Evolutionary conservation across 2,797 vertebrate genomes (phyloP).

Genomic region (Lepus oiostolus): DNA sequence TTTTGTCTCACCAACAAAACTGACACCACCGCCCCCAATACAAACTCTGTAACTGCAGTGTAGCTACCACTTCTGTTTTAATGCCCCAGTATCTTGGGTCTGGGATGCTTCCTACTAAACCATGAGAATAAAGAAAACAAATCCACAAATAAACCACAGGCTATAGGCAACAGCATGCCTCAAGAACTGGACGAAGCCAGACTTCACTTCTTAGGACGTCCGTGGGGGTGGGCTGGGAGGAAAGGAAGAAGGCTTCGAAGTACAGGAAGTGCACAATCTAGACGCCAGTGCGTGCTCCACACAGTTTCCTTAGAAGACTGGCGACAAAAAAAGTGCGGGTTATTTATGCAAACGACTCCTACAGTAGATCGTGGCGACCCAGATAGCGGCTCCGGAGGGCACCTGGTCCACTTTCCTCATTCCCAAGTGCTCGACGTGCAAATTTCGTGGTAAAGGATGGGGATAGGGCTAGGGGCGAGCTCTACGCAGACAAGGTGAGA

Average conservation of each 20-base stretch:
- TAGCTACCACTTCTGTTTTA: neutral
- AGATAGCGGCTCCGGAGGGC: neutral
- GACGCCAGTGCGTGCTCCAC: neutral
- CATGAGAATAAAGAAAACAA: slow-evolving; percentile 22
- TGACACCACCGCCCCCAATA: neutral
- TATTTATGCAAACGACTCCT: neutral
- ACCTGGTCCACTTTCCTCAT: neutral
- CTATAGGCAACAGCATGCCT: neutral
- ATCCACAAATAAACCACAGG: neutral
- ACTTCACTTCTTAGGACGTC: neutral
- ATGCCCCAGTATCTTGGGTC: neutral
- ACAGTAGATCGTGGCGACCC: neutral
- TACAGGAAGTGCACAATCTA: neutral
- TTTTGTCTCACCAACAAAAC: slow-evolving; percentile 49
- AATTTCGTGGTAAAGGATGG: neutral
- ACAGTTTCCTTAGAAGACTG: slow-evolving; percentile 10
- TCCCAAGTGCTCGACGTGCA: neutral
- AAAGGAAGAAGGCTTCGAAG: neutral
- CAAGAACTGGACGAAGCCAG: neutral
- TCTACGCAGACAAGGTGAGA: neutral
- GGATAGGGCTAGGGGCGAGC: neutral
- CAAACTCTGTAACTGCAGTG: neutral
- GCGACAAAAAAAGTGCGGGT: neutral
- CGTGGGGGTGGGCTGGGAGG: neutral
- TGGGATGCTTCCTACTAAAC: slow-evolving; percentile 25